These are phyloP conservation scores for Antigone vipio DNA, from an alignment of 2,113 vertebrate species.

Conservation along the genomic window DNA sequence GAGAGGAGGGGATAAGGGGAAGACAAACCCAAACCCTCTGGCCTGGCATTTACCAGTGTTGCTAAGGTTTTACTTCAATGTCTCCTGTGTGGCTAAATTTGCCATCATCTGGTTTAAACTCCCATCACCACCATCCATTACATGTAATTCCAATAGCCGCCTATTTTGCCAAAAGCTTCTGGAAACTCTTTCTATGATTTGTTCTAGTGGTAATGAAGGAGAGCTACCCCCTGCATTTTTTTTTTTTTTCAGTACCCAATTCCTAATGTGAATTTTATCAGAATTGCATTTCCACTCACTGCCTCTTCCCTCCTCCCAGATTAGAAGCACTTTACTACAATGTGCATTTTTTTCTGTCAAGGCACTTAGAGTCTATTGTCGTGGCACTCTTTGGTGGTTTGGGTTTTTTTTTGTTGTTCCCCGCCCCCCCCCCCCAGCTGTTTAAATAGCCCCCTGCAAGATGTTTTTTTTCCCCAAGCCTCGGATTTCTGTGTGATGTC, in stretches of 20 bases:
- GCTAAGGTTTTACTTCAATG: neutral
- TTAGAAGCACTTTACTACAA: neutral
- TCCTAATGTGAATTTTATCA: neutral
- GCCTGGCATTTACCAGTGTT: neutral
- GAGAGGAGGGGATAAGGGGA: neutral
- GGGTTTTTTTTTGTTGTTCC: neutral
- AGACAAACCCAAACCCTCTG: neutral
- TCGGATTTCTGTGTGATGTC: neutral
- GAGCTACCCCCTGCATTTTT: accelerated
- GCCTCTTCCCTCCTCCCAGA: neutral
- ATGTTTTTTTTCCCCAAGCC: neutral
- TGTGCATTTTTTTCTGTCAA: neutral
- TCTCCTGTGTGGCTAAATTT: neutral
- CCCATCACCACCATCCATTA: neutral
- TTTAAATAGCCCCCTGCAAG: neutral
- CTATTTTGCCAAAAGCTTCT: neutral
- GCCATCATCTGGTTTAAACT: neutral
- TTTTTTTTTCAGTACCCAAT: neutral
- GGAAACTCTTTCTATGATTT: neutral
- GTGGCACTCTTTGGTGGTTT: neutral
- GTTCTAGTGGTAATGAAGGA: neutral
- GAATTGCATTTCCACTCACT: neutral
- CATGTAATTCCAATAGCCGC: neutral
- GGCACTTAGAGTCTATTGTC: neutral
- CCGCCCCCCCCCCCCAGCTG: neutral